phyloP scores from a whole-genome alignment of 2,797 vertebrate species.

The Silurus lanzhouensis region DNA sequence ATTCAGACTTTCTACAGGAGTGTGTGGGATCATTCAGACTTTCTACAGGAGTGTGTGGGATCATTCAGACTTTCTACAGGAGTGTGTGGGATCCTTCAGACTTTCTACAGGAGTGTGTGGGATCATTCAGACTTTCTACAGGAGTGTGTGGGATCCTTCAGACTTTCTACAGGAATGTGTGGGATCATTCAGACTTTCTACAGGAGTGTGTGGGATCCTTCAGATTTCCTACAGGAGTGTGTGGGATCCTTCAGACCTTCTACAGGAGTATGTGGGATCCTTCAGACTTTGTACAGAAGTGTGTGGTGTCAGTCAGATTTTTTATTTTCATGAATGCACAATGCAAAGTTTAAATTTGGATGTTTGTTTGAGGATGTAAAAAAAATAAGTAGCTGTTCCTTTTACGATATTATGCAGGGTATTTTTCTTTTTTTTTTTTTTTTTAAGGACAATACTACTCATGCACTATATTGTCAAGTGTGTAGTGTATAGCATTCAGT shows the following conservation, averaged over 20 bases:
- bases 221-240: background rate
- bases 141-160: too few species aligned
- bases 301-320: background rate
- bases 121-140: too few species aligned
- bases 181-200: background rate
- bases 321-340: background rate
- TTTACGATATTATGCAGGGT: background rate
- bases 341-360: background rate
- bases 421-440: background rate
- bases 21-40: too few species aligned
- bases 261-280: background rate
- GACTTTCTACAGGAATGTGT: background rate
- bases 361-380: background rate
- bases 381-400: background rate
- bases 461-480: background rate
- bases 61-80: background rate
- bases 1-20: too few species aligned
- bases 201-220: background rate
- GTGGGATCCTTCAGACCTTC: background rate
- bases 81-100: background rate
- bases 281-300: background rate
- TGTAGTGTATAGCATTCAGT: background rate
- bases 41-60: too few species aligned
- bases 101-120: background rate
- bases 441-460: background rate